A percentile compares a stretch with the other conserved stretches of the same genome.
Evolutionary conservation across 2,113 vertebrate species (phyloP).

Genomic region (Cynopterus brachyotis): DNA sequence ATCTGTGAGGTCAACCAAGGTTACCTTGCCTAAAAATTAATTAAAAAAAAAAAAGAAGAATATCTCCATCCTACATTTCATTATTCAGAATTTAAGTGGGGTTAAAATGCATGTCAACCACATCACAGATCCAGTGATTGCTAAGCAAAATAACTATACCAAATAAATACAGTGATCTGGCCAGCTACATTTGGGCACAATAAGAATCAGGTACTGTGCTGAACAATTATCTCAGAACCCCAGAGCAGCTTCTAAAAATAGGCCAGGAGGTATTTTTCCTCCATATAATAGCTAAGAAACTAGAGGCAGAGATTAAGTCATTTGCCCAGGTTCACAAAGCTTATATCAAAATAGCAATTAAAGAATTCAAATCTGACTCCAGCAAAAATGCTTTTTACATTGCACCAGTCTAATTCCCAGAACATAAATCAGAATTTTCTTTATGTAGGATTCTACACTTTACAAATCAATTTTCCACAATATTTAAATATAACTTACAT

Average conservation of each 20-base stretch:
- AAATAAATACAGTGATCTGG: neutral
- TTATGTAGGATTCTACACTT: neutral
- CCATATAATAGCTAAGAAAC: neutral
- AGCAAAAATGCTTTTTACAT: neutral
- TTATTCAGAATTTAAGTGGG: neutral
- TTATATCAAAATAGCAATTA: neutral
- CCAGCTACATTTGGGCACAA: neutral
- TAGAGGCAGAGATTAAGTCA: neutral
- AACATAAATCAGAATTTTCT: neutral
- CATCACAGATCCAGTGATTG: neutral
- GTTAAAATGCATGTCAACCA: neutral
- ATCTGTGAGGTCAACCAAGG: too few relatives aligned
- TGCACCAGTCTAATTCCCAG: neutral
- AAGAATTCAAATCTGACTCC: neutral
- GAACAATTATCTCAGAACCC: neutral
- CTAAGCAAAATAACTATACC: neutral
- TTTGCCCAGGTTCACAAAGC: neutral
- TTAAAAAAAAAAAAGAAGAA: too few relatives aligned
- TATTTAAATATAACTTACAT: neutral
- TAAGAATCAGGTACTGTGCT: neutral
- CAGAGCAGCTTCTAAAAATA: neutral
- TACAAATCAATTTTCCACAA: neutral
- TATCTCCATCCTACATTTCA: neutral
- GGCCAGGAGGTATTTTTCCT: neutral
- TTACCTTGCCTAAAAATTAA: too few relatives aligned